phyloP scores from a whole-genome alignment of 2,113 vertebrate species.

The Pluvialis apricaria region DNA sequence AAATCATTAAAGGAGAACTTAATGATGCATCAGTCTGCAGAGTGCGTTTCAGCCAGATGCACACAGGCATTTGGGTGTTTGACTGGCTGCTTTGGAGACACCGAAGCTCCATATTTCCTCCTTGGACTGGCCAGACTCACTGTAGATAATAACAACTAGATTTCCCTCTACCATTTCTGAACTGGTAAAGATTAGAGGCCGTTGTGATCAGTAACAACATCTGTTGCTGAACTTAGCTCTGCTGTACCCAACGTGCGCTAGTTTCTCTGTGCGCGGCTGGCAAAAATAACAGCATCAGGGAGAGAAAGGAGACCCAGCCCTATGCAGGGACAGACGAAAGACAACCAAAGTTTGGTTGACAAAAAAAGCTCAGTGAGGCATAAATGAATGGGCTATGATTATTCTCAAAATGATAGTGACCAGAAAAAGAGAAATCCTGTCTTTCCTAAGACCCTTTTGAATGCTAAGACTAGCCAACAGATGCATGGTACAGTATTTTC shows the following conservation, averaged over 20 bases:
- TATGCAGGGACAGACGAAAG: background rate
- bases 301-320: background rate
- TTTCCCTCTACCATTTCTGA: background rate
- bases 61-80: background rate
- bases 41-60: conserved; percentile 1
- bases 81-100: background rate
- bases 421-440: background rate
- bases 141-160: background rate
- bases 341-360: background rate
- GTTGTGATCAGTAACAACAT: background rate
- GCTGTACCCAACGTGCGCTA: background rate
- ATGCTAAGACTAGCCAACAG: background rate
- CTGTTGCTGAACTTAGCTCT: background rate
- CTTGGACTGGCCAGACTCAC: background rate
- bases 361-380: background rate
- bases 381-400: background rate
- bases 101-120: conserved; percentile 3
- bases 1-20: conserved; percentile 37
- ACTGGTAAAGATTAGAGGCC: background rate
- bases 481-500: conserved; percentile 16
- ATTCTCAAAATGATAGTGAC: background rate
- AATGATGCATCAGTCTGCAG: conserved; percentile 24
- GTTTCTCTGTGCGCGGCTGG: background rate
- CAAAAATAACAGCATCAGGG: background rate
- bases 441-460: background rate